phyloP scores from a whole-genome alignment of 2,888 invertebrate genomes.

The Dinocampus coccinellae region DNA sequence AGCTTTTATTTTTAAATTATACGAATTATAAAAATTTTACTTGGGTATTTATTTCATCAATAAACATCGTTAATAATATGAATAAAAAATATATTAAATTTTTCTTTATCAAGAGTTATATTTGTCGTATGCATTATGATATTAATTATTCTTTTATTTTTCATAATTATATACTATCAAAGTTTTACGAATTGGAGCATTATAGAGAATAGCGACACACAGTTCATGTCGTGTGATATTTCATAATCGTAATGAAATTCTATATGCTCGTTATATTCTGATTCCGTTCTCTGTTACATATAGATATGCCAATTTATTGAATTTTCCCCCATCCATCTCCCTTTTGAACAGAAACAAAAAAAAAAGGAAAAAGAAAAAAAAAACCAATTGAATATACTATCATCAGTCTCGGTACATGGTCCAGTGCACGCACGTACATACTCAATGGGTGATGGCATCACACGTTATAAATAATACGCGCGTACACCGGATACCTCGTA shows the following conservation, averaged over 20 bases:
- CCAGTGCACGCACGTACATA: not conserved
- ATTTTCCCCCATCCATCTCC: too few relatives aligned
- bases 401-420: not conserved
- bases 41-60: too few relatives aligned
- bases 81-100: too few relatives aligned
- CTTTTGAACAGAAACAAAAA: too few relatives aligned
- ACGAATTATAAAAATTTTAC: not conserved
- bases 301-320: not conserved
- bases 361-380: not conserved
- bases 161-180: too few relatives aligned
- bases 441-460: slow-evolving; percentile 1
- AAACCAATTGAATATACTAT: not conserved
- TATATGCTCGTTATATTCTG: not conserved
- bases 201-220: not conserved
- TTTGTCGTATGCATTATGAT: too few relatives aligned
- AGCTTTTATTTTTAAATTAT: not conserved
- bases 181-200: not conserved
- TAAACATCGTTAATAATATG: too few relatives aligned
- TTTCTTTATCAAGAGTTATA: too few relatives aligned
- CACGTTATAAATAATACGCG: slow-evolving; percentile 25
- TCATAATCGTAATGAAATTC: not conserved
- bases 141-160: not conserved
- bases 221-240: not conserved
- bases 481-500: slow-evolving; percentile 33
- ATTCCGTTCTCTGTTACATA: not conserved